phyloP scores from a whole-genome alignment of 2,113 vertebrate genomes.

The Hymenochirus boettgeri region DNA sequence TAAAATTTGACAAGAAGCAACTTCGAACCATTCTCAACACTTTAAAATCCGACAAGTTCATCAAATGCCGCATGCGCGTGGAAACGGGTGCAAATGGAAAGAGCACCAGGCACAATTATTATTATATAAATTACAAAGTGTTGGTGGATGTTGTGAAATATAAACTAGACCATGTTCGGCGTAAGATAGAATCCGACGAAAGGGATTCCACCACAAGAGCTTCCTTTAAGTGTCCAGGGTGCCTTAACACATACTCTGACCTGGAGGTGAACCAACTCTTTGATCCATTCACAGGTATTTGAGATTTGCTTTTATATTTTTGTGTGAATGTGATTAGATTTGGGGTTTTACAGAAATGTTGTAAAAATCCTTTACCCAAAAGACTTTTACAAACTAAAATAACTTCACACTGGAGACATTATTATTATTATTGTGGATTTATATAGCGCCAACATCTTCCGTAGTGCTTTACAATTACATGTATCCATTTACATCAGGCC shows the following conservation, averaged over 20 bases:
- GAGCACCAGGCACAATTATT: constrained; percentile 54
- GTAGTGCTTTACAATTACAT: too few relatives aligned
- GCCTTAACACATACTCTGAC: constrained; percentile 53
- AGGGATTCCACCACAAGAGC: constrained; percentile 49
- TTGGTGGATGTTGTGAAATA: constrained; percentile 59
- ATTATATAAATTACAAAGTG: constrained; percentile 61
- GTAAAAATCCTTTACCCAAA: too few relatives aligned
- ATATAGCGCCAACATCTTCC: too few relatives aligned
- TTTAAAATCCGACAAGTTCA: constrained; percentile 50
- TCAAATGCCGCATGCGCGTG: constrained; percentile 47
- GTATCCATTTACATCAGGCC: too few relatives aligned
- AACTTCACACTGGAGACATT: too few relatives aligned
- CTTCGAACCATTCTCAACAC: constrained; percentile 46
- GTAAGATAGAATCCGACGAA: constrained; percentile 56
- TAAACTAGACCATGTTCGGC: constrained; percentile 52
- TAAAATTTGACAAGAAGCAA: constrained; percentile 53
- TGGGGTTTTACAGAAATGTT: too few relatives aligned
- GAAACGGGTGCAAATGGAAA: constrained; percentile 47
- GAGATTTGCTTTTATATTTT: too few relatives aligned
- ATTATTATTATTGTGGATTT: too few relatives aligned
- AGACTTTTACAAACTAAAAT: too few relatives aligned
- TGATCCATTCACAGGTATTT: constrained; percentile 52
- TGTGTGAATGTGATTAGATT: too few relatives aligned
- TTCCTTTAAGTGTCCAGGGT: constrained; percentile 57
- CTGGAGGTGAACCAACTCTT: constrained; percentile 60